Base-by-base conservation (phyloP, 2,797 vertebrate genomes). In the Cheirogaleus major region DNA sequence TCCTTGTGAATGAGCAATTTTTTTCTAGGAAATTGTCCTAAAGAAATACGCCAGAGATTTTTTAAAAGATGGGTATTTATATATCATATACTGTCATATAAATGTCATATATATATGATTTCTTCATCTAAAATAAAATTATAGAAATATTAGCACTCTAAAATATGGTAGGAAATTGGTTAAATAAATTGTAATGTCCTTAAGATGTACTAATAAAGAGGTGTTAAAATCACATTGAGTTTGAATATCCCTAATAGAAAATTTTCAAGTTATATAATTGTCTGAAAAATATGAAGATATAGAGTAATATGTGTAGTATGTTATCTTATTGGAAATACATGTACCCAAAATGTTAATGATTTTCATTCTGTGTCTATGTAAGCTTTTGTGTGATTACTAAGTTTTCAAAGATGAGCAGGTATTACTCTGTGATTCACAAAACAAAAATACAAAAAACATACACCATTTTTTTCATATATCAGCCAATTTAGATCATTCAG, bases 121-220 rank as follows among this genome's bases (percentile, higher is more conserved):
- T 93, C 2, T 61, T 78, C 50, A 91, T 95, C 72, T 88, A 45
- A 63, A 80, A 86, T 89, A 55, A 83, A 93, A 93, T 75, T 89
- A 45, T 55, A 23, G 27, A 89, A 89, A 50, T 73, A 41, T 12
- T 27, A 59, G 43, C 17, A 85, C 27, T 61, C 43, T 35, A 17
- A 90, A 73, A 38, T 43, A 61, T 0, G 69, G 27, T 82, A 88
- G 9, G 8, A 93, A 35, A 35, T 30, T 89, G 41, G 23, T 89
- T 89, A 87, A 76, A 72, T 89, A 87, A 72, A 72, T 23, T 35
- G 8, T 75, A 41, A 8, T 79, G 7, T 57, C 18, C 55, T 89
- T 55, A 89, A 50, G 35, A 73, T 38, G 2, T 41, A 43, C 7
- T 86, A 70, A 75, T 91, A 82, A 22, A 55, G 50, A 70, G 4